Base-by-base conservation (phyloP, 2,888 invertebrate genomes). In the Phanerotoma sp. region DNA sequence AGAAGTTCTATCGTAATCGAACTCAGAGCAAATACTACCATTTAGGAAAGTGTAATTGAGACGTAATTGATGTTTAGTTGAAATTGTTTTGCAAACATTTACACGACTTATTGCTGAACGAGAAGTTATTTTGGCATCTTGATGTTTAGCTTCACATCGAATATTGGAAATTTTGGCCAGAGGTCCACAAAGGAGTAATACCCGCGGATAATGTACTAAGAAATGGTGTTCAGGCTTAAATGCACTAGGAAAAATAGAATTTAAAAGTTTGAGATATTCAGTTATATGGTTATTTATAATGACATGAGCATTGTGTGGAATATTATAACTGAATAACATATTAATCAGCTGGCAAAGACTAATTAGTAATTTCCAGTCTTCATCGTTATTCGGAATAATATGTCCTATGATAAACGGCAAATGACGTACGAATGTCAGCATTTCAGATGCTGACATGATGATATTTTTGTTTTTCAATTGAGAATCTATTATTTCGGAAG, bases 171-270 rank as follows among this genome's bases (percentile, higher is more conserved):
- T 42, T 15, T 54, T 46, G 10, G 30, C 30, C 21, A 57, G 42
- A 9, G 57, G 56, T n/a, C 62, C 62, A 11, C 45, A 11, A 25
- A 22, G 32, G 22, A 44, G 10, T 13, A 62, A 50, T 21, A 55
- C 40, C 25, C 40, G 22, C 20, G 54, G 21, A 45, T 62, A 62
- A 37, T 61, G 57, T 6, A 46, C 18, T 22, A 62, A 30, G 21
- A 57, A 53, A 40, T 62, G 59, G 20, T 57, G 57, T 49, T 61
- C 61, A 13, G 57, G 57, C 46, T 53, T 57, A 18, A 57, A 20
- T 30, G 18, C 30, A 13, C 30, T 33, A 6, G 48, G 47, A n/a
- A 50, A 55, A 13, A 51, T 15, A 30, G 35, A 11, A 11, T 42
- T 28, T 16, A 49, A 52, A 10, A 28, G 6, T 33, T 30, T 30